Evolutionary conservation across 2,797 vertebrate genomes (phyloP).

Genomic region (Linurgus olivaceus): DNA sequence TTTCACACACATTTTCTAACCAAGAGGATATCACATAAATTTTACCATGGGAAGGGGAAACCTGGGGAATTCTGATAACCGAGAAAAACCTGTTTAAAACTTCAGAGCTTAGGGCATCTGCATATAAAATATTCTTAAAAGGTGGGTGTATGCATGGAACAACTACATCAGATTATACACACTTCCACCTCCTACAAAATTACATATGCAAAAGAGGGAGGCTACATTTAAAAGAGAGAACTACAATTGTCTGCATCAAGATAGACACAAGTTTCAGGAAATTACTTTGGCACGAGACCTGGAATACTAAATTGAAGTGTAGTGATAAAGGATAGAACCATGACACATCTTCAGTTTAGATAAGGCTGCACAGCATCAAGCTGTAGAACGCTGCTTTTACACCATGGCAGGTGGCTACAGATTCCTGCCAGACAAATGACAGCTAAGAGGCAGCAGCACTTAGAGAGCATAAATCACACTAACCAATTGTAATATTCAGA

Average conservation of each 20-base stretch:
- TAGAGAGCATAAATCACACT: neutral
- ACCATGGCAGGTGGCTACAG: neutral
- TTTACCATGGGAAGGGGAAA: neutral
- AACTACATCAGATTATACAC: neutral
- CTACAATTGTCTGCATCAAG: conserved; percentile 11
- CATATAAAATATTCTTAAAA: neutral
- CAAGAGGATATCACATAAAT: neutral
- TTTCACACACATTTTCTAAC: neutral
- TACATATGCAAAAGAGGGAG: conserved; percentile 31
- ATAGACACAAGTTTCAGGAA: conserved; percentile 36
- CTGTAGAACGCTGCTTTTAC: neutral
- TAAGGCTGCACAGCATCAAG: neutral
- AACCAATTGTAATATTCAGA: conserved; percentile 25
- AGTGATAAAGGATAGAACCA: neutral
- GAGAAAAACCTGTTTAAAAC: conserved; percentile 16
- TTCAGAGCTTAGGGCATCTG: neutral
- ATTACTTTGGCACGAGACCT: conserved; percentile 19
- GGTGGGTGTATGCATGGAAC: neutral
- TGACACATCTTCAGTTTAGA: neutral
- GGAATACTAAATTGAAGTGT: neutral
- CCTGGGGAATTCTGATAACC: neutral
- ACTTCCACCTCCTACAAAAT: neutral
- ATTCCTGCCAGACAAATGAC: conserved; percentile 20
- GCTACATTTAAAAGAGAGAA: neutral
- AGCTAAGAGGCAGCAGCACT: neutral